Evolutionary conservation across 2,113 vertebrate species (phyloP).

Genomic region (Carassius auratus): DNA sequence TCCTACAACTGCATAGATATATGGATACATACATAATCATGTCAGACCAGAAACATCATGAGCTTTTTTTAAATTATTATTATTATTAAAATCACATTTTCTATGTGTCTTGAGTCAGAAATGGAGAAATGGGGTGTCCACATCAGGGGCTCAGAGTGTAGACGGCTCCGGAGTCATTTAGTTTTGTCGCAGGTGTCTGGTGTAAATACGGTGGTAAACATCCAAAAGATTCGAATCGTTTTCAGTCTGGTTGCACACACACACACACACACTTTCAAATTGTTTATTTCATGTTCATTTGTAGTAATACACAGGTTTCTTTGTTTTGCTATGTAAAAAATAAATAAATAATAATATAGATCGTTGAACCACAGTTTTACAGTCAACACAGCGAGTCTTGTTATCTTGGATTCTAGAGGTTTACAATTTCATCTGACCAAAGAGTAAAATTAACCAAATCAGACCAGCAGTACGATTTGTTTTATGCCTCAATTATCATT

Average conservation of each 20-base stretch:
- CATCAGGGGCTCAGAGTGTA: background rate
- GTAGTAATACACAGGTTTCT: constrained; percentile 44
- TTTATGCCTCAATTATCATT: background rate
- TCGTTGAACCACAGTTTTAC: background rate
- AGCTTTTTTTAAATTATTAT: background rate
- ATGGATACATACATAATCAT: background rate
- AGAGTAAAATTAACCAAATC: constrained; percentile 6
- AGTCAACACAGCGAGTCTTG: background rate
- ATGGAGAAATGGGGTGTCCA: background rate
- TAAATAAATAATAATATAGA: background rate
- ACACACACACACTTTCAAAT: background rate
- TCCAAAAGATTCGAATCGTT: background rate
- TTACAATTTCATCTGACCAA: constrained; percentile 9
- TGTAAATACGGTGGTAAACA: constrained; percentile 15
- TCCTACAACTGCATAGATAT: background rate
- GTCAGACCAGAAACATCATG: background rate
- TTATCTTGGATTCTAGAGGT: constrained; percentile 1
- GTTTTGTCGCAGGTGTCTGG: background rate
- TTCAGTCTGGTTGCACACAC: background rate
- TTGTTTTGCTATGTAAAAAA: background rate
- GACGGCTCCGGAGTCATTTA: background rate
- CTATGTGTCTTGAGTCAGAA: background rate
- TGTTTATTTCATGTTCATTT: background rate
- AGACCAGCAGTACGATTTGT: background rate
- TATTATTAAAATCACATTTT: background rate